A percentile compares a stretch with the other conserved stretches of the same genome.
Evolutionary conservation across 2,888 invertebrate species (phyloP).

Genomic region (Teinopalpus imperialis): DNA sequence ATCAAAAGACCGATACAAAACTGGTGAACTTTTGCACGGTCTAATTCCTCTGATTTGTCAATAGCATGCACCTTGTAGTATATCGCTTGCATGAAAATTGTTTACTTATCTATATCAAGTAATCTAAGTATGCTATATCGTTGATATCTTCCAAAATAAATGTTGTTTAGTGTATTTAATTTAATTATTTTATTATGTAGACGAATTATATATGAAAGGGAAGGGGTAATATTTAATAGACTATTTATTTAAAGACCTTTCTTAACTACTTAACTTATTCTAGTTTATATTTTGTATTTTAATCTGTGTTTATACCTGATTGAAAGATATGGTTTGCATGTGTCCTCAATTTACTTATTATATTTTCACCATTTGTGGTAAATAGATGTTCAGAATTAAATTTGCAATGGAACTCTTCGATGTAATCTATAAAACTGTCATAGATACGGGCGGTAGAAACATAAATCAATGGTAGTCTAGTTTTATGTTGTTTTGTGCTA

Average conservation of each 20-base stretch:
- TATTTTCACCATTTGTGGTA: conserved; percentile 28
- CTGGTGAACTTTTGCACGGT: conserved; percentile 49
- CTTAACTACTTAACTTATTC: conserved; percentile 33
- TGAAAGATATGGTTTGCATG: conserved; percentile 53
- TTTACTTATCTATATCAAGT: conserved; percentile 46
- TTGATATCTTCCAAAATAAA: conserved; percentile 80
- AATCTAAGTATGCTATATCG: conserved; percentile 45
- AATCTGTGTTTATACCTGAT: conserved; percentile 23
- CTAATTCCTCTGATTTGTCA: conserved; percentile 37
- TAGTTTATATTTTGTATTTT: conserved; percentile 34
- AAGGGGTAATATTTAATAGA: conserved; percentile 48
- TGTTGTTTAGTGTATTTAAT: conserved; percentile 67
- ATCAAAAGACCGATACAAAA: conserved; percentile 29
- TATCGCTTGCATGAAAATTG: conserved; percentile 77
- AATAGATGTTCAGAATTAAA: conserved; percentile 10
- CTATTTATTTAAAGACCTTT: conserved; percentile 42
- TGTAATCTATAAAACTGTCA: conserved; percentile 10
- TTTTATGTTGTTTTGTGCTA: conserved; percentile 70
- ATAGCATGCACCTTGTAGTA: conserved; percentile 70
- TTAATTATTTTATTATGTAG: conserved; percentile 49
- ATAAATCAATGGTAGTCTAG: conserved; percentile 55
- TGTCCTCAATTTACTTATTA: conserved; percentile 45
- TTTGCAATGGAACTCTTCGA: conserved; percentile 12
- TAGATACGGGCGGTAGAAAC: conserved; percentile 15
- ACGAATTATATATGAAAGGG: conserved; percentile 45